Evolutionary conservation across 2,888 invertebrate genomes (phyloP).

Genomic region (Catocala fraxini): DNA sequence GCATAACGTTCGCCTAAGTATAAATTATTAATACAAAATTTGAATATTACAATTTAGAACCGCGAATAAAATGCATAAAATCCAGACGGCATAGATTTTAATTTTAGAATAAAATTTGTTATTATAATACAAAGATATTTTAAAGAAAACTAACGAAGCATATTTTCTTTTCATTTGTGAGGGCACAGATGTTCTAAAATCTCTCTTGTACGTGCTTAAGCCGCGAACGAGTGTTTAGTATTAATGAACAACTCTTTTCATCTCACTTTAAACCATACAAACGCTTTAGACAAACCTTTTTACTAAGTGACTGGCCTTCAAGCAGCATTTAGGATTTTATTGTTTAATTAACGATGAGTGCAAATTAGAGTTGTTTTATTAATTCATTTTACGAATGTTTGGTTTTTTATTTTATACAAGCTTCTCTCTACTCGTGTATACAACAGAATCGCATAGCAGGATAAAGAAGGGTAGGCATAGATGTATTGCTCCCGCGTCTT

Average conservation of each 20-base stretch:
- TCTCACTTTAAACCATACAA: constrained; percentile 34
- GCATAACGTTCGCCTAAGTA: no score
- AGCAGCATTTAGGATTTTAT: constrained; percentile 12
- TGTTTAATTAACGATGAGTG: constrained; percentile 36
- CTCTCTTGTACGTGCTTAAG: constrained; percentile 78
- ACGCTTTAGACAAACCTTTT: constrained; percentile 30
- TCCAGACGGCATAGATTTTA: not conserved
- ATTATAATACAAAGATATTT: constrained; percentile 8
- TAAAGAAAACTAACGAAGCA: constrained; percentile 5
- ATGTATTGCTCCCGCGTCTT: no score
- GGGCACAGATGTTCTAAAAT: constrained; percentile 59
- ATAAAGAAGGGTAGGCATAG: no score
- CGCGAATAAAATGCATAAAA: not conserved
- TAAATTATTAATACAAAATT: no score
- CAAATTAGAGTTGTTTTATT: not conserved
- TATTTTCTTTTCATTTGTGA: constrained; percentile 20
- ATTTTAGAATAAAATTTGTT: not conserved
- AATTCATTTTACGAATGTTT: constrained; percentile 1
- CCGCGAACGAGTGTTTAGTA: constrained; percentile 61
- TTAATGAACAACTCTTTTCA: constrained; percentile 71
- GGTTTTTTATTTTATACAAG: no score
- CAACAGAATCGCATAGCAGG: no score
- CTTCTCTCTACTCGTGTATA: no score
- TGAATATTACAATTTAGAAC: no score
- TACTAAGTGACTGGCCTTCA: constrained; percentile 21